These are phyloP conservation scores for Scartelaos histophorus DNA, from an alignment of 2,113 vertebrate genomes.

Conservation along the genomic window DNA sequence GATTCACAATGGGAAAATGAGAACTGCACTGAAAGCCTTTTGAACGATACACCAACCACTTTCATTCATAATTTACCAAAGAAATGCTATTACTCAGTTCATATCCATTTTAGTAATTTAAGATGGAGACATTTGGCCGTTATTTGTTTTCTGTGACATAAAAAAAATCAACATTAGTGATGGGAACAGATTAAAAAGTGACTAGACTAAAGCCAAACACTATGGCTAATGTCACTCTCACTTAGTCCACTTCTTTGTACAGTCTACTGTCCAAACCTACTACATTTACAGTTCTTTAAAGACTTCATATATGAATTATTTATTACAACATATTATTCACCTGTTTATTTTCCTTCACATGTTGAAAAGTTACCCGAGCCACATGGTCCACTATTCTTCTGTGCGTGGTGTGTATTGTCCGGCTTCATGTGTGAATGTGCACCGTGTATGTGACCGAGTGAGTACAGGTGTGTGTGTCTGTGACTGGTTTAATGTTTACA, in stretches of 20 bases:
- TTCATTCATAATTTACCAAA: neutral
- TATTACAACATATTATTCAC: neutral
- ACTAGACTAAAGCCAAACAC: too few species aligned
- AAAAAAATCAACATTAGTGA: neutral
- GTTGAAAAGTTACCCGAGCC: neutral
- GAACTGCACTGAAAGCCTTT: neutral
- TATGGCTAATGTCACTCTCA: too few species aligned
- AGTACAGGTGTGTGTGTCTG: slow-evolving; percentile 37
- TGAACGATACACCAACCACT: neutral
- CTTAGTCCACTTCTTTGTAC: too few species aligned
- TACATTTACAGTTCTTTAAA: neutral
- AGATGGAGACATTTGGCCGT: too few species aligned
- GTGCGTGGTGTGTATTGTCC: neutral
- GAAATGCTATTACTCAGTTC: neutral
- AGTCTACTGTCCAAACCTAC: neutral
- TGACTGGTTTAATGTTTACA: slow-evolving; percentile 76
- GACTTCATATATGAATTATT: neutral
- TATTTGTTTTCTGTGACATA: neutral
- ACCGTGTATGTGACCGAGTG: slow-evolving; percentile 18
- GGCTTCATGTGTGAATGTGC: slow-evolving; percentile 34
- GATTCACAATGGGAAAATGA: neutral
- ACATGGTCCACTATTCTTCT: slow-evolving; percentile 7
- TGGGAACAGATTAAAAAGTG: neutral
- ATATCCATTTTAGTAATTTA: neutral
- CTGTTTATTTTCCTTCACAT: neutral